Evolutionary conservation across 2,113 vertebrate species (phyloP).

Genomic region (Chitala chitala): DNA sequence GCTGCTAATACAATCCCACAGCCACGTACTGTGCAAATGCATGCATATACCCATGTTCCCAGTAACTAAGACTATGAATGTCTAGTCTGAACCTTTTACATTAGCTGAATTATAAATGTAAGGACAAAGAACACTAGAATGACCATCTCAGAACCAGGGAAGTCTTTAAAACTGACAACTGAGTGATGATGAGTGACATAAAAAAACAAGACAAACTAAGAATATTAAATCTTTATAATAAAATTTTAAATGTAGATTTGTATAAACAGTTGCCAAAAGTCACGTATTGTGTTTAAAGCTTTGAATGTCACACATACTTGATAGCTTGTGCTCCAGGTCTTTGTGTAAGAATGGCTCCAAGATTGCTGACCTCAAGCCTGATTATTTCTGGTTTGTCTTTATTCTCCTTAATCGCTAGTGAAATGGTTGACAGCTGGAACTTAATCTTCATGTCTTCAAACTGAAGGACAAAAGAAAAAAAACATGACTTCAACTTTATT

Average conservation of each 20-base stretch:
- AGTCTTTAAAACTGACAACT: neutral
- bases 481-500: neutral
- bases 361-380: constrained; percentile 74
- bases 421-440: constrained; percentile 80
- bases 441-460: constrained; percentile 88
- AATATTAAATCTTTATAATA: constrained; percentile 4
- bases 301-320: constrained; percentile 61
- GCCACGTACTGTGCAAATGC: too few species aligned
- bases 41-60: too few species aligned
- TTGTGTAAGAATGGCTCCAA: constrained; percentile 76
- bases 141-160: neutral
- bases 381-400: constrained; percentile 74
- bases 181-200: too few species aligned
- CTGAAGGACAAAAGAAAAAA: constrained; percentile 54
- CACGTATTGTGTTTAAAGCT: too few species aligned
- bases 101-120: too few species aligned
- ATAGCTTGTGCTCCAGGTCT: constrained; percentile 89
- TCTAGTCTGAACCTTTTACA: too few species aligned
- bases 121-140: too few species aligned
- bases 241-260: neutral
- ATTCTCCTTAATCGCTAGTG: constrained; percentile 75
- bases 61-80: too few species aligned
- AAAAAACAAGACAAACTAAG: neutral
- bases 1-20: too few species aligned
- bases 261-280: neutral